Conservation (phyloP, 2,797 vertebrate genomes). For the Pitangus sulphuratus region DNA sequence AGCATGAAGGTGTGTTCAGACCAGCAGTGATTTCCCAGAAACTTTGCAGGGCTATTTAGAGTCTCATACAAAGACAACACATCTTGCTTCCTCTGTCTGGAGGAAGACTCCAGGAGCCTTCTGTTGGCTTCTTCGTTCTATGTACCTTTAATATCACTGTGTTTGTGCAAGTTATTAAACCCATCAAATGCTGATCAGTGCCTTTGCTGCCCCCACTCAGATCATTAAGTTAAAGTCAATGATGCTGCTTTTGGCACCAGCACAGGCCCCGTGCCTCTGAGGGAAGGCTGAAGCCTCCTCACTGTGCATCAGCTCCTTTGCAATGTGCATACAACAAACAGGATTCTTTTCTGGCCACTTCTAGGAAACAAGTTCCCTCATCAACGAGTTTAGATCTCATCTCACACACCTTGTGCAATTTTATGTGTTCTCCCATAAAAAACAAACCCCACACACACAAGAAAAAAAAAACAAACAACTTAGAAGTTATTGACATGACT, state of each 20-base stretch:
- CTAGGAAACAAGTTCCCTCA: background rate
- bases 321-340: background rate
- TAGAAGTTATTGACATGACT: background rate
- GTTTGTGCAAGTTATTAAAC: background rate
- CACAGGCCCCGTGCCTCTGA: background rate
- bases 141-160: background rate
- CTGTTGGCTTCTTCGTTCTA: background rate
- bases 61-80: background rate
- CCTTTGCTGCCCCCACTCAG: background rate
- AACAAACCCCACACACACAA: background rate
- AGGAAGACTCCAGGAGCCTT: background rate
- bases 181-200: background rate
- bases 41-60: background rate
- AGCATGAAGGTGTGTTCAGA: background rate
- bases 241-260: background rate
- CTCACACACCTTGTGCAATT: background rate
- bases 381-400: background rate
- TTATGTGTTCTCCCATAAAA: background rate
- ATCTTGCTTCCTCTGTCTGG: background rate
- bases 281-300: background rate
- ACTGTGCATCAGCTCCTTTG: background rate
- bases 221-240: background rate
- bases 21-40: background rate
- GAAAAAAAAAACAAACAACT: background rate
- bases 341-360: background rate